Conservation (phyloP, 2,113 vertebrate genomes). For the Tichodroma muraria region DNA sequence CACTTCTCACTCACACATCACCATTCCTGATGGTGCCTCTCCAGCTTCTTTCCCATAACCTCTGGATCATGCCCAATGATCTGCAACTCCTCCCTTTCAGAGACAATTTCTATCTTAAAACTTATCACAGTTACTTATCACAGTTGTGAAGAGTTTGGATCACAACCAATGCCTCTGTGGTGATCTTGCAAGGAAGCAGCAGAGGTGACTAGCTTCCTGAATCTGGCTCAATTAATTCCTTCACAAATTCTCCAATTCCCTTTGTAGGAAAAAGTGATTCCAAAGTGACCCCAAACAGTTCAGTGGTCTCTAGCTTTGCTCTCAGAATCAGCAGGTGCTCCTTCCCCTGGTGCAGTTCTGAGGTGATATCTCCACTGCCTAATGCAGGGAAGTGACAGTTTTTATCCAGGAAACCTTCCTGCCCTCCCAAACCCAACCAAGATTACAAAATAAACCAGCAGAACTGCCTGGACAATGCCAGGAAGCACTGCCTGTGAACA, state of each 20-base stretch:
- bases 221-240: neutral
- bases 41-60: neutral
- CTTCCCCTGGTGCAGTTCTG: neutral
- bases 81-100: neutral
- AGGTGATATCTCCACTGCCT: neutral
- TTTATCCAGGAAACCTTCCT: neutral
- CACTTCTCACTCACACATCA: neutral
- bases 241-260: neutral
- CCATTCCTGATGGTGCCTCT: neutral
- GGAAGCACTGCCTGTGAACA: neutral
- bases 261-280: neutral
- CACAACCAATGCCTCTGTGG: neutral
- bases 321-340: neutral
- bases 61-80: neutral
- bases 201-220: neutral
- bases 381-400: neutral
- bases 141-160: neutral
- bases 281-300: neutral
- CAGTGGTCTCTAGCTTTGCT: neutral
- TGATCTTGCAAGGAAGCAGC: neutral
- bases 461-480: neutral
- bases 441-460: neutral
- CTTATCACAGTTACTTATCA: too few species aligned
- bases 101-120: neutral
- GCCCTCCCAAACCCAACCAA: neutral